Base-by-base conservation (phyloP, 2,888 invertebrate species). In the Ptilodon capucinus region DNA sequence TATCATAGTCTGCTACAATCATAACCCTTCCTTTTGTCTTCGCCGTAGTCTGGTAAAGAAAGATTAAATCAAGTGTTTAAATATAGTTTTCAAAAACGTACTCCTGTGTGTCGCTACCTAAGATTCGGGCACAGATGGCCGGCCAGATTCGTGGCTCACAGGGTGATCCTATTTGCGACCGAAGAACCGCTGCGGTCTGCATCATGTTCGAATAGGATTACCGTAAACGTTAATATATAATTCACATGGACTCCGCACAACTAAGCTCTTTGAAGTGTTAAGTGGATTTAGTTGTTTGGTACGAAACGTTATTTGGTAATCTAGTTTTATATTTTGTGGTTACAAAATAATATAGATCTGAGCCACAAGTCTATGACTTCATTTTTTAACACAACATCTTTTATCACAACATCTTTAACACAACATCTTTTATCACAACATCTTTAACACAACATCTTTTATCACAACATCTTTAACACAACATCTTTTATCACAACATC, bases 91-190 rank as follows among this genome's bases (percentile, higher is more conserved):
- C 7, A 46, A 54, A 44, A 14, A 55, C 17, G 4, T 0, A 0
- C 8, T 25, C 0, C 79, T 30, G 79, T 86, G 60, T 83, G 82
- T 86, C 70, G 46, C 60, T 42, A 51, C 45, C 40, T 53, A 76
- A 82, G 80, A 82, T 81, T 81, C 68, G 79, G 79, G 72, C 85
- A 84, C 88, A 89, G 86, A 87, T 88, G 87, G 85, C 70, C 64
- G 75, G 68, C 74, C 79, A 84, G 86, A 87, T 88, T 84, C 79
- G 71, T 74, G 74, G 73, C 66, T 74, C 63, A 58, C 74, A 78
- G 79, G 78, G 67, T 82, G 85, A 89, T 87, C 84, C 87, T 81
- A 87, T 88, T 86, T 83, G 76, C 72, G 70, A 65, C 74, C 69
- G 73, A 74, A 77, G 76, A 78, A 79, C 69, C 60, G 68, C 76